phyloP scores from a whole-genome alignment of 1,140 invertebrate species.

The Neodiprion lecontei region DNA sequence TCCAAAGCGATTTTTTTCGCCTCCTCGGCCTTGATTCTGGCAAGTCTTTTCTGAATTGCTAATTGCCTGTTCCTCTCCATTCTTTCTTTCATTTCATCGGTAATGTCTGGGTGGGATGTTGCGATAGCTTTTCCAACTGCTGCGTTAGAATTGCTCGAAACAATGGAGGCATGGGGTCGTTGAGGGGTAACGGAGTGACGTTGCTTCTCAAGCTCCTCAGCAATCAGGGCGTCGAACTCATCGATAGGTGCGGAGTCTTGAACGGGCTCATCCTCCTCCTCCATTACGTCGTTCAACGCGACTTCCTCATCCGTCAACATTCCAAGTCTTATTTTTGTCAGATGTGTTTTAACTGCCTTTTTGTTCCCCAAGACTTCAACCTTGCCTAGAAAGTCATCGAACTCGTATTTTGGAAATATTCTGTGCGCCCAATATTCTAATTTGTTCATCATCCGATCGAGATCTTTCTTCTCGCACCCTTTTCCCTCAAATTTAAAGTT shows the following conservation, averaged over 20 bases:
- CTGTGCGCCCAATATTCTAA: conserved; percentile 93
- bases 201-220: conserved; percentile 51
- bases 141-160: conserved; percentile 10
- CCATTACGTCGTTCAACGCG: conserved; percentile 38
- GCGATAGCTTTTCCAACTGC: neutral
- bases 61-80: conserved; percentile 36
- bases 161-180: conserved; percentile 15
- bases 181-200: conserved; percentile 29
- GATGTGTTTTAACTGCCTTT: conserved; percentile 67
- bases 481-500: conserved; percentile 85
- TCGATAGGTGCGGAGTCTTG: conserved; percentile 46
- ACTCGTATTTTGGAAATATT: conserved; percentile 86
- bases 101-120: conserved; percentile 27
- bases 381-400: conserved; percentile 84
- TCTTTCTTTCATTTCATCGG: conserved; percentile 40
- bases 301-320: conserved; percentile 58
- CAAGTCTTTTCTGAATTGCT: conserved; percentile 38
- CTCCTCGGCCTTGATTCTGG: neutral
- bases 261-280: conserved; percentile 34
- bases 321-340: conserved; percentile 70
- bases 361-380: conserved; percentile 83
- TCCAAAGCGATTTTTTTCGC: neutral
- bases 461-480: conserved; percentile 83
- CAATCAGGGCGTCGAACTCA: conserved; percentile 63
- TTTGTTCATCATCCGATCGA: conserved; percentile 80